Percentiles rank a stretch among this genome's conserved stretches.
These are phyloP conservation scores for Gymnothorax javanicus DNA, from an alignment of 2,797 vertebrate species.

Conservation along the genomic window DNA sequence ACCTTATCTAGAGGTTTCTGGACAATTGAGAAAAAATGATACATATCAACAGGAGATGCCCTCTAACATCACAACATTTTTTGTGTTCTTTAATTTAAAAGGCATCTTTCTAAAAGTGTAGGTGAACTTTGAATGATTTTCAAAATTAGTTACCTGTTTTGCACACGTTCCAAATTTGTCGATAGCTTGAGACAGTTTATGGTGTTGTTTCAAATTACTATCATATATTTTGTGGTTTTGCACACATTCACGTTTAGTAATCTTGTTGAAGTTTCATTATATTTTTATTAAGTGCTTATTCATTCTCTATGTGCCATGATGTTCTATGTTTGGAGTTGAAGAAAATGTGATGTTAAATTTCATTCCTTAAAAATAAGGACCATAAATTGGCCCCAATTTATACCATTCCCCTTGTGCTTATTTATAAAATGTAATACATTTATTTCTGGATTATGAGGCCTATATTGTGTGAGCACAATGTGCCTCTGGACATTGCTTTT, in stretches of 20 bases:
- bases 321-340: background rate
- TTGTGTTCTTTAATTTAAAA: background rate
- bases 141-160: background rate
- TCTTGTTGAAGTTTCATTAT: background rate
- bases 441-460: constrained; percentile 49
- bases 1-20: background rate
- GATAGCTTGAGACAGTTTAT: background rate
- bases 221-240: background rate
- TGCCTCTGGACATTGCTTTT: constrained; percentile 35
- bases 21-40: background rate
- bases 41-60: background rate
- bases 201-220: background rate
- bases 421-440: constrained; percentile 62
- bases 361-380: background rate
- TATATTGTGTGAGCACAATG: constrained; percentile 59
- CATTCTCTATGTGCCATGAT: background rate
- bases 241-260: background rate
- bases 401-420: constrained; percentile 46
- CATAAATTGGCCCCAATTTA: background rate
- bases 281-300: background rate
- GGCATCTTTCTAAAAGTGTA: background rate
- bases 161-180: background rate
- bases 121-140: background rate
- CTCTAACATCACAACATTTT: background rate
- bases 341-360: constrained; percentile 16